Evolutionary conservation across 2,797 vertebrate genomes (phyloP).

Genomic region (Schizopygopsis malacanthus): DNA sequence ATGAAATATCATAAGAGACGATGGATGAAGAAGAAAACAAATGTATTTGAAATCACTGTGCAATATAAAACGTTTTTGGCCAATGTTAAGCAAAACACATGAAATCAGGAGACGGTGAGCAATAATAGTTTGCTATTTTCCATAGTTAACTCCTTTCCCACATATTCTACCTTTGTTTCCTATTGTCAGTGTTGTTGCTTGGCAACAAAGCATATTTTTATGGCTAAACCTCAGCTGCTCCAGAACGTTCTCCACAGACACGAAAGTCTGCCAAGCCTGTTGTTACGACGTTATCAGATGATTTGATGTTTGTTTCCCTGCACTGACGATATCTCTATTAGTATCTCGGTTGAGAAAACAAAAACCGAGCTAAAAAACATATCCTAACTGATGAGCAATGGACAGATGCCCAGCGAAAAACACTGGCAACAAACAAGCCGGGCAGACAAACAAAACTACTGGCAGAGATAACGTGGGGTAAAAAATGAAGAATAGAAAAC

Average conservation of each 20-base stretch:
- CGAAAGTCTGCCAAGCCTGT: slow-evolving; percentile 16
- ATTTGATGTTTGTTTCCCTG: slow-evolving; percentile 24
- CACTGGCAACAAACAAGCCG: slow-evolving; percentile 25
- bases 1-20: not conserved
- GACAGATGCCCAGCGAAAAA: slow-evolving; percentile 15
- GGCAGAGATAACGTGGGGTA: slow-evolving; percentile 1
- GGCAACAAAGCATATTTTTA: slow-evolving; percentile 45
- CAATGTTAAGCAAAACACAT: not conserved
- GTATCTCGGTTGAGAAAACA: not conserved
- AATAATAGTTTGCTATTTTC: not conserved
- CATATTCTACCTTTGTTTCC: slow-evolving; percentile 15
- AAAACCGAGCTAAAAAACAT: not conserved
- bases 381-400: slow-evolving; percentile 18
- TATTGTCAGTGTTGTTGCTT: slow-evolving; percentile 35
- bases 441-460: not conserved
- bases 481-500: slow-evolving; percentile 29
- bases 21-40: not conserved
- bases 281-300: slow-evolving; percentile 24
- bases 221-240: slow-evolving; percentile 31
- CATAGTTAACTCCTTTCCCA: not conserved
- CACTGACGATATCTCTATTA: slow-evolving; percentile 32
- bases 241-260: slow-evolving; percentile 3
- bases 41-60: not conserved
- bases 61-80: not conserved
- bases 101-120: not conserved